Base-by-base conservation (phyloP, 2,888 invertebrate genomes). In the Tetragnatha montana region DNA sequence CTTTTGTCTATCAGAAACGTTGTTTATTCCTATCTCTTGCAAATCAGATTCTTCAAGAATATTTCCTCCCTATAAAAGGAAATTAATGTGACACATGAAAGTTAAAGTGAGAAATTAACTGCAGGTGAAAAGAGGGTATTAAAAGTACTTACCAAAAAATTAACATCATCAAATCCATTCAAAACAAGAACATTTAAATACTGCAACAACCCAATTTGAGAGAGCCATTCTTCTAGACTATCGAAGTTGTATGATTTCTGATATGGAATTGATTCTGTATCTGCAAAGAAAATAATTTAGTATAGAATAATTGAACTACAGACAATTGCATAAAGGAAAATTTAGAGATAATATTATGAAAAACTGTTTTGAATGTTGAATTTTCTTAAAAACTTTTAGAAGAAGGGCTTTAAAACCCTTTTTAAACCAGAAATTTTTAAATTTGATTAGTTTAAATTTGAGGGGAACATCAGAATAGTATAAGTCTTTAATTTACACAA, bases 161-260 rank as follows among this genome's bases (percentile, higher is more conserved):
- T 96, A 90, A 97, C 95, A 93, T 98, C 96, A 94, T 99, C 98
- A 93, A 96, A 98, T 60, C 99, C 99, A 93, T 97, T 96, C 92
- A 96, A 96, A 91, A 96, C 94, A 92, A 99, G 96, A 81, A 96
- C 94, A 22, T 96, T 95, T 93, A 97, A 97, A 93, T 98, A 97
- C 93, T 98, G 97, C 68, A 95, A 95, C 92, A 98, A 94, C 1
- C 96, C 96, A 35, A 97, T 94, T 84, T 95, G 95, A 12, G 96
- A 95, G 88, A 98, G 94, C 96, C 98, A 97, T 83, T 96, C 95
- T 71, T 96, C 96, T 21, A 97, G 95, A 92, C 95, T 95, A 47
- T 95, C 95, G 60, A 87, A 87, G 22, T 73, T 79, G 74, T 68
- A 68, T 21, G 60, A 49, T 49, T 50, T 80, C 69, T 76, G 81